phyloP scores from a whole-genome alignment of 2,888 invertebrate species.

The Agriotes lineatus region DNA sequence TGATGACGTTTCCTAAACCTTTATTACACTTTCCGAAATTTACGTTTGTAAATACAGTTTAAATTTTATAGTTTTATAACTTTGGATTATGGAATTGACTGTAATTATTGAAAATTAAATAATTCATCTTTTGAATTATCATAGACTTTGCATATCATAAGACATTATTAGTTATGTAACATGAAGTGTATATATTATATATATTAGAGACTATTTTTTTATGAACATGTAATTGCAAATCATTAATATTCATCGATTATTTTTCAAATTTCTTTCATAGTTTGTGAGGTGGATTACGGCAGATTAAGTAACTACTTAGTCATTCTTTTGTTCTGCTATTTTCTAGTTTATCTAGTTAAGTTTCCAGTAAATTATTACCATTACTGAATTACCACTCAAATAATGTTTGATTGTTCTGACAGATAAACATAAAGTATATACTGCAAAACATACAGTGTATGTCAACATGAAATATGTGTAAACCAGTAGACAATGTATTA shows the following conservation, averaged over 20 bases:
- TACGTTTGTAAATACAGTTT: slow-evolving; percentile 23
- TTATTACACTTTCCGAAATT: slow-evolving; percentile 2
- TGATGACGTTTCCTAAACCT: slow-evolving; percentile 34
- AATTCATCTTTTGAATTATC: slow-evolving; percentile 54
- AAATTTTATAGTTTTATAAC: slow-evolving; percentile 21
- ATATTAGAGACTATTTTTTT: slow-evolving; percentile 45
- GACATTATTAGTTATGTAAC: slow-evolving; percentile 29
- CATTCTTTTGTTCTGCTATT: neutral
- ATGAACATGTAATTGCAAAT: slow-evolving; percentile 29
- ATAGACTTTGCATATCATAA: slow-evolving; percentile 60
- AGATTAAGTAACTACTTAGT: too few species aligned
- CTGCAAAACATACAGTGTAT: neutral
- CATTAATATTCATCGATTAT: slow-evolving; percentile 8
- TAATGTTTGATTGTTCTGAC: too few species aligned
- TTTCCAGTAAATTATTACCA: too few species aligned
- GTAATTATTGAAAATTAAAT: slow-evolving; percentile 47
- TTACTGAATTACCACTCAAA: too few species aligned
- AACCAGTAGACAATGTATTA: slow-evolving; percentile 11
- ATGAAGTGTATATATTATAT: slow-evolving; percentile 33
- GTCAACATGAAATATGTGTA: slow-evolving; percentile 7
- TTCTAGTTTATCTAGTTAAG: too few species aligned
- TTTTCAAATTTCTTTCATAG: neutral
- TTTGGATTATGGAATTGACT: slow-evolving; percentile 52
- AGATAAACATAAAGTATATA: too few species aligned
- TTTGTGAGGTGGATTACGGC: slow-evolving; percentile 1